Evolutionary conservation across 2,888 invertebrate species (phyloP), one percentile per base, ranked within the genome.

Genomic region (Bombylius major): DNA sequence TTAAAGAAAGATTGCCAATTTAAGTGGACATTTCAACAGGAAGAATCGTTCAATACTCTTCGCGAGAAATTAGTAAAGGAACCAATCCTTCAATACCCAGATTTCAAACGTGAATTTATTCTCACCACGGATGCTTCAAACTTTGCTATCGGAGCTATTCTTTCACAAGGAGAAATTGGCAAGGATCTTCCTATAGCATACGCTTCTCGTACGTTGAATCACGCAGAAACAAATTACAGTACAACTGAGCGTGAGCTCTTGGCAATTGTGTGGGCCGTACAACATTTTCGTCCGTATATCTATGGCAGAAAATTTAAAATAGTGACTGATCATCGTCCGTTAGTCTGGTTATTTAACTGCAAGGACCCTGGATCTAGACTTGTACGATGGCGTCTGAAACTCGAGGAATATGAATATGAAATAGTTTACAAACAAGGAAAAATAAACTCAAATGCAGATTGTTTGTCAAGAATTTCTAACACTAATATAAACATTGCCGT

Each of bases 181-280:
- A 46, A 46, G 46, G 5, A 46, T 39, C 11, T 39, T 7, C 39
- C 39, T 39, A n/a, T n/a, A n/a, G n/a, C n/a, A n/a, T 39, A 3
- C 39, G 39, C 39, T 11, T 39, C 39, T 11, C 7, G 39, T 9
- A 39, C 7, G 11, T 39, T 39, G 11, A 39, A 51, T 42, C 6
- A n/a, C 11, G 59, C 62, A 1, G 64, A 65, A 57, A 34, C 11
- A 31, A 64, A 62, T 46, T 66, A 66, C 46, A 53, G 57, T 1
- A 64, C 64, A 0, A 64, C 57, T 3, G 65, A 66, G 51, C 60
- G 58, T 46, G 67, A 51, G 42, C 34, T 51, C 5, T 42, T 50
- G 4, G 39, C 50, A 5, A 51, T n/a, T 8, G 42, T 51, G 1
- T 51, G 14, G 42, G 42, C 50, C 4, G 50, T 42, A 5, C 31